Evolutionary conservation across 2,113 vertebrate species (phyloP).

Genomic region (Zosterops japonicus): DNA sequence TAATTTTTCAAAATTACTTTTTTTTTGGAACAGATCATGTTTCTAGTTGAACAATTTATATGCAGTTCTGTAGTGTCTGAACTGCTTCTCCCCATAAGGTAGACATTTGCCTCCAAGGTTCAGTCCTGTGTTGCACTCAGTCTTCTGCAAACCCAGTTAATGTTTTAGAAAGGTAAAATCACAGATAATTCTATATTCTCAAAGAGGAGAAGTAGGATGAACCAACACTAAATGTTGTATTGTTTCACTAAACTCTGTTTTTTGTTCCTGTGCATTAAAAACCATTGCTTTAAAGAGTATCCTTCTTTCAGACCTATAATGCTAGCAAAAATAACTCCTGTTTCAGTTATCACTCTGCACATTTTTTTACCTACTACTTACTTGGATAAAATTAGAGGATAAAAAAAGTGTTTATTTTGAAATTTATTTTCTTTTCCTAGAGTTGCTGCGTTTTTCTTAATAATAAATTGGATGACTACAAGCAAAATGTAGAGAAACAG

Average conservation of each 20-base stretch:
- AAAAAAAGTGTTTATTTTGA: neutral
- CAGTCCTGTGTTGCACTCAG: neutral
- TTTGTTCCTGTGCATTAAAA: neutral
- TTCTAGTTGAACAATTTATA: neutral
- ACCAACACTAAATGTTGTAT: neutral
- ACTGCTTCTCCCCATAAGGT: neutral
- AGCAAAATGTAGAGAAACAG: neutral
- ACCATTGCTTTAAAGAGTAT: neutral
- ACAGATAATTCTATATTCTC: neutral
- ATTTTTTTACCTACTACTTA: neutral
- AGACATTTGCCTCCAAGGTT: neutral
- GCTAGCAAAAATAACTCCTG: neutral
- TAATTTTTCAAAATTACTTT: neutral
- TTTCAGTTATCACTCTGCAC: neutral
- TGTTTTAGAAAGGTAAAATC: neutral
- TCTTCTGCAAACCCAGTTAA: neutral
- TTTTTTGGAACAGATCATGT: neutral
- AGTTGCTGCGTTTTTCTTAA: neutral
- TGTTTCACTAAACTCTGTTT: neutral
- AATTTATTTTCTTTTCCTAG: neutral
- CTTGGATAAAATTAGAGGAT: neutral
- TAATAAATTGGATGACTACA: neutral
- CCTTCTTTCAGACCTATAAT: neutral
- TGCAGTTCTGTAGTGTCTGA: neutral
- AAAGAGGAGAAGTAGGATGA: neutral